Conservation (phyloP, 2,888 invertebrate species). For the Diloba caeruleocephala region DNA sequence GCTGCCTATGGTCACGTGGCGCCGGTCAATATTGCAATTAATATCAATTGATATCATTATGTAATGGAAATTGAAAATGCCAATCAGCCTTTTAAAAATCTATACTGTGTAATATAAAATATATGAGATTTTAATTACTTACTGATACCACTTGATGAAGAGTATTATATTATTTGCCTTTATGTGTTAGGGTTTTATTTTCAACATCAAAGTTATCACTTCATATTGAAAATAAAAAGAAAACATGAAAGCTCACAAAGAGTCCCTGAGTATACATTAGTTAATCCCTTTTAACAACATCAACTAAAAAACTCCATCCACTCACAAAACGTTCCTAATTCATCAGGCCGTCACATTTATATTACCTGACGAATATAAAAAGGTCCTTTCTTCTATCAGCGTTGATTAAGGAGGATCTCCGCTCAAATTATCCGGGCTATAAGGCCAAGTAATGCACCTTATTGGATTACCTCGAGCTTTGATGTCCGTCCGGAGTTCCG, state of each 20-base stretch:
- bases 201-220: no score
- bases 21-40: no score
- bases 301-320: constrained; percentile 31
- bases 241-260: background rate
- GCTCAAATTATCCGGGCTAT: constrained; percentile 76
- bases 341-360: constrained; percentile 68
- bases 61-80: no score
- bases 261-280: background rate
- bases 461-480: constrained; percentile 84
- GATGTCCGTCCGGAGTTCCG: constrained; percentile 75
- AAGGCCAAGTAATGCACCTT: constrained; percentile 79
- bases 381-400: constrained; percentile 65
- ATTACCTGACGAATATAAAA: constrained; percentile 78
- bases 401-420: constrained; percentile 79
- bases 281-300: constrained; percentile 49
- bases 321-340: constrained; percentile 65
- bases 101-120: no score
- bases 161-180: no score
- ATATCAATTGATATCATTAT: no score
- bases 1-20: no score
- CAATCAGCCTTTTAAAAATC: no score
- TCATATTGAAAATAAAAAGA: no score
- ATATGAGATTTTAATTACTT: no score
- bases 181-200: no score
- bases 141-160: no score